These are phyloP conservation scores for Campoletis sonorensis DNA, from an alignment of 1,140 invertebrate genomes.

Conservation along the genomic window DNA sequence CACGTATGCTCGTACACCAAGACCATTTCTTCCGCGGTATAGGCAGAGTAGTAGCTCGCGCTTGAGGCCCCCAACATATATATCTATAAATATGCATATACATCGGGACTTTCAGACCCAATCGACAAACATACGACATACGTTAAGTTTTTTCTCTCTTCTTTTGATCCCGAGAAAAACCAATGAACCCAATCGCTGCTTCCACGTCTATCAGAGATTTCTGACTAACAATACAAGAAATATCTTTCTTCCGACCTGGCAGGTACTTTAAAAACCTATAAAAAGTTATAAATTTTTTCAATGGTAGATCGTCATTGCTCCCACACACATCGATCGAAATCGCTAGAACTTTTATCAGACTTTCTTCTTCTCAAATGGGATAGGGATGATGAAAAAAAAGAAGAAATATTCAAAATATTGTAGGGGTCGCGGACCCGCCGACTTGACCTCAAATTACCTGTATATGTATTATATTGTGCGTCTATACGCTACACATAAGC, in stretches of 20 bases:
- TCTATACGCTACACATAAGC: neutral
- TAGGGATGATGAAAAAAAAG: neutral
- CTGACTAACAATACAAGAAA: no score
- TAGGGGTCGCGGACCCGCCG: neutral
- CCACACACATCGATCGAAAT: no score
- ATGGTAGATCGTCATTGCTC: no score
- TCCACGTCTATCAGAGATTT: no score
- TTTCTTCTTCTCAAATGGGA: neutral
- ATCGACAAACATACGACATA: neutral
- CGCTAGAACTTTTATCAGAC: no score
- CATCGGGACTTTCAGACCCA: neutral
- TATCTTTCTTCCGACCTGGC: no score
- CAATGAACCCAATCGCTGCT: neutral
- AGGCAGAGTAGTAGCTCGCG: conserved; percentile 7
- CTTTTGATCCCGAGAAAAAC: neutral
- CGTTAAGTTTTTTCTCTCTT: neutral
- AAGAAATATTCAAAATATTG: neutral
- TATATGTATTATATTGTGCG: conserved; percentile 4
- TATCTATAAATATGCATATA: neutral
- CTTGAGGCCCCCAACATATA: neutral
- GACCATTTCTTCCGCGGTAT: conserved; percentile 10
- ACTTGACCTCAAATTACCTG: neutral
- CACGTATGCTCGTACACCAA: conserved; percentile 16
- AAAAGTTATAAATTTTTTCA: no score
- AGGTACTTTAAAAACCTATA: no score